These are phyloP conservation scores for Enteromius trimaculatus DNA, from an alignment of 2,797 vertebrate species.

Conservation along the genomic window DNA sequence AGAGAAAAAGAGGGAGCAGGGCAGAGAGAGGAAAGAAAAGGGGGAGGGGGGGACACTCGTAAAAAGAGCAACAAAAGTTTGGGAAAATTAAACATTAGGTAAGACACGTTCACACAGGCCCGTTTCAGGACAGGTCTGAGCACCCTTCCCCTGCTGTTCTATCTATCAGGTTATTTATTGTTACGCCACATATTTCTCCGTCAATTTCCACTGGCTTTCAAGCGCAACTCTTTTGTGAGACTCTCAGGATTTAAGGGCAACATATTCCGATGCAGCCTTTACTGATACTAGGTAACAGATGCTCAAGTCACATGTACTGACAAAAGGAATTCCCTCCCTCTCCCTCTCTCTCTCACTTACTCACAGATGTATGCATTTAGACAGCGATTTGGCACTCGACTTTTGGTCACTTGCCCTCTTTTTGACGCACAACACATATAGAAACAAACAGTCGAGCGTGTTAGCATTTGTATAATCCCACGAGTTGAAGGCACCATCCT, in stretches of 20 bases:
- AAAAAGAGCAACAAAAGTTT: slow-evolving; percentile 86
- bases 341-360: neutral
- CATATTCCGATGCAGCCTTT: slow-evolving; percentile 57
- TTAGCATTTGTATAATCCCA: slow-evolving; percentile 37
- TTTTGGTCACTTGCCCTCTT: slow-evolving; percentile 43
- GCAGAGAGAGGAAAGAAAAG: slow-evolving; percentile 61
- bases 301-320: slow-evolving; percentile 39
- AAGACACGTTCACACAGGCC: slow-evolving; percentile 72
- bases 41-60: slow-evolving; percentile 72
- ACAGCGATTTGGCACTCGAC: slow-evolving; percentile 40
- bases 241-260: slow-evolving; percentile 54
- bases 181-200: slow-evolving; percentile 43
- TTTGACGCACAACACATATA: slow-evolving; percentile 46
- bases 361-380: slow-evolving; percentile 38
- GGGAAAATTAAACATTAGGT: slow-evolving; percentile 88
- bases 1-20: slow-evolving; percentile 61
- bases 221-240: slow-evolving; percentile 55
- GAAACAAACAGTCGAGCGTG: slow-evolving; percentile 22
- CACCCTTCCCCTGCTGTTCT: slow-evolving; percentile 43
- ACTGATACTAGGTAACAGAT: slow-evolving; percentile 58
- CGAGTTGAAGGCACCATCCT: slow-evolving; percentile 23
- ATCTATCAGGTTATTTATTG: slow-evolving; percentile 56
- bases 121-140: slow-evolving; percentile 42
- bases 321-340: slow-evolving; percentile 21
- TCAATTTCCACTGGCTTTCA: slow-evolving; percentile 44